phyloP scores from a whole-genome alignment of 2,113 vertebrate genomes.

The Chelonoidis abingdonii region DNA sequence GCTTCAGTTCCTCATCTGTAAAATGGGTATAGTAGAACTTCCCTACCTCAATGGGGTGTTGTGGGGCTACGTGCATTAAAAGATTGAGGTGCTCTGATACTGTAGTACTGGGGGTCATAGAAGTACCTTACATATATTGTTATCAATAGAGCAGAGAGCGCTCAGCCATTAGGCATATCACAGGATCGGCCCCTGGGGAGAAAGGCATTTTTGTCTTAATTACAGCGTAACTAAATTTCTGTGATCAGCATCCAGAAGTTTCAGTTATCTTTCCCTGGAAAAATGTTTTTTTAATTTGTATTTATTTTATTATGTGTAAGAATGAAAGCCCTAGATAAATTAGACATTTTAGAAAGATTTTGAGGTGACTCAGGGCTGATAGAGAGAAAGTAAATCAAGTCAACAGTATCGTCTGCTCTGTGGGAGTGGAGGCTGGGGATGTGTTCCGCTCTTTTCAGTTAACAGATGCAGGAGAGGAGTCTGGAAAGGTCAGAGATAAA shows the following conservation, averaged over 20 bases:
- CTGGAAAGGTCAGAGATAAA: constrained; percentile 81
- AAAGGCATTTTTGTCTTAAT: constrained; percentile 54
- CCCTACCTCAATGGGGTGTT: not conserved
- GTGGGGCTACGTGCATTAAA: not conserved
- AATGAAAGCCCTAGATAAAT: constrained; percentile 35
- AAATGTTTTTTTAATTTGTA: not conserved
- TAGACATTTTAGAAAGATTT: constrained; percentile 38
- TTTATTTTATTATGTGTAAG: not conserved
- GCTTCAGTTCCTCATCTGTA: not conserved
- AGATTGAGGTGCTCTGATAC: not conserved
- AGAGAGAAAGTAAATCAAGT: constrained; percentile 62
- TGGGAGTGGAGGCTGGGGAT: constrained; percentile 68
- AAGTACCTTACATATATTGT: not conserved
- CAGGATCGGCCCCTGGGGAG: not conserved
- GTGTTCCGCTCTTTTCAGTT: constrained; percentile 57
- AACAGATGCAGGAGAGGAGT: constrained; percentile 76
- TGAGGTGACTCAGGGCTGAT: constrained; percentile 26
- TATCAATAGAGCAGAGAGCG: not conserved
- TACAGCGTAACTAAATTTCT: constrained; percentile 20
- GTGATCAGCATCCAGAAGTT: constrained; percentile 34
- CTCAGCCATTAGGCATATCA: constrained; percentile 11
- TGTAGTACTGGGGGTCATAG: not conserved
- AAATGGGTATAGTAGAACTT: not conserved
- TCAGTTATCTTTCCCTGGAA: constrained; percentile 15
- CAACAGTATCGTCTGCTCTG: constrained; percentile 63